Conservation (phyloP, 2,797 vertebrate species). For the Tapirus indicus region DNA sequence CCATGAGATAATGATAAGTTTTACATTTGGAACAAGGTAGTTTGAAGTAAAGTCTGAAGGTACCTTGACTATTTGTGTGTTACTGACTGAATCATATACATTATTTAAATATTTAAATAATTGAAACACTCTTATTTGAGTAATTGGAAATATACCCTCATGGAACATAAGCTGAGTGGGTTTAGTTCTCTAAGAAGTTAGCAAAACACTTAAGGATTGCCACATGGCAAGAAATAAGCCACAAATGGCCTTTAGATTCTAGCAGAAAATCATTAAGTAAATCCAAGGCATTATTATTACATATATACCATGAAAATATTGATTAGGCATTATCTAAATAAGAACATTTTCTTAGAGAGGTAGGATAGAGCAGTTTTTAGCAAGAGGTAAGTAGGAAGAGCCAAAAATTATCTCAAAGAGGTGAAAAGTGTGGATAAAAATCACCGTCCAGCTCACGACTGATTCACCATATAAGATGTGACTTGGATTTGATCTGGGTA, state of each 20-base stretch:
- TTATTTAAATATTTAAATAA: slow-evolving; percentile 73
- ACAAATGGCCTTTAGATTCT: slow-evolving; percentile 58
- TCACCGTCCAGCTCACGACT: neutral
- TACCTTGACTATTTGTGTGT: neutral
- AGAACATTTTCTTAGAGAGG: neutral
- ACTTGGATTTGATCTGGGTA: neutral
- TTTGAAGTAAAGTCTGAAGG: slow-evolving; percentile 14
- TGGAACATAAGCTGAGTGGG: slow-evolving; percentile 71
- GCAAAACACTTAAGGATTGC: slow-evolving; percentile 70
- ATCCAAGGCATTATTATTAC: slow-evolving; percentile 12
- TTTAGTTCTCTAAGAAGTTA: slow-evolving; percentile 69
- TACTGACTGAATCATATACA: slow-evolving; percentile 36
- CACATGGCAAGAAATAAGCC: slow-evolving; percentile 70
- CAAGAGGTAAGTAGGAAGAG: neutral
- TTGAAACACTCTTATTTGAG: slow-evolving; percentile 59
- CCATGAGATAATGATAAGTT: neutral
- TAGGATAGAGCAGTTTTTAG: neutral
- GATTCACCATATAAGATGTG: neutral
- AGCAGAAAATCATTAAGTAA: slow-evolving; percentile 59
- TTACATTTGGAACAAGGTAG: slow-evolving; percentile 32
- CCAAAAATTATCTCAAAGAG: neutral
- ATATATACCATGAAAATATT: neutral
- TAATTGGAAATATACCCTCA: slow-evolving; percentile 63
- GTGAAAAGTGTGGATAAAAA: neutral
- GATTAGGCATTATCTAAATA: slow-evolving; percentile 13